phyloP scores from a whole-genome alignment of 2,888 invertebrate species.

The Catocala sponsa region DNA sequence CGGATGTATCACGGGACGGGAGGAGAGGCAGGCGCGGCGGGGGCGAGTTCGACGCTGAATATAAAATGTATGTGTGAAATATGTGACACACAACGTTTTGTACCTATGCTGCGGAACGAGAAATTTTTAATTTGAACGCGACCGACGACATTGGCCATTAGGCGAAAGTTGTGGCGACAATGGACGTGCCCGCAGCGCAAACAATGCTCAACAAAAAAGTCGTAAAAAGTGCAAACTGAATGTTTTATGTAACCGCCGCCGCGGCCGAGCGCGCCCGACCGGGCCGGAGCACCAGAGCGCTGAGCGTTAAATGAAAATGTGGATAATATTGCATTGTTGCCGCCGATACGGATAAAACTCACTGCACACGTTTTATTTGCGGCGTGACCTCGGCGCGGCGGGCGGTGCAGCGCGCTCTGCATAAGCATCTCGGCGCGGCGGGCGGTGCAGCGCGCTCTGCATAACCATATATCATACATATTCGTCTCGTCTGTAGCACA shows the following conservation, averaged over 20 bases:
- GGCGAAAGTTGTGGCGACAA: slow-evolving; percentile 37
- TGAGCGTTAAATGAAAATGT: slow-evolving; percentile 48
- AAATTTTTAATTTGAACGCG: slow-evolving; percentile 44
- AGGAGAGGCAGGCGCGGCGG: too few species aligned
- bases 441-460: not conserved
- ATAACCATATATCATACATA: too few species aligned
- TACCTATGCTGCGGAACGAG: slow-evolving; percentile 28
- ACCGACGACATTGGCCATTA: slow-evolving; percentile 47
- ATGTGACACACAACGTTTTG: slow-evolving; percentile 23
- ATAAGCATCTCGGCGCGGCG: not conserved
- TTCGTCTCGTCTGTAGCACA: too few species aligned
- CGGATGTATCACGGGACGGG: too few species aligned
- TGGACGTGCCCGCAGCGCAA: slow-evolving; percentile 25
- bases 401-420: not conserved
- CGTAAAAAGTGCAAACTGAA: slow-evolving; percentile 38
- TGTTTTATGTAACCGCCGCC: slow-evolving; percentile 37
- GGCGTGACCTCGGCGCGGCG: not conserved
- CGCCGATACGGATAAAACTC: slow-evolving; percentile 13
- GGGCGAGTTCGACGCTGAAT: not conserved
- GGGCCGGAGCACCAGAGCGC: not conserved
- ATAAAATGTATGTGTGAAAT: slow-evolving; percentile 26
- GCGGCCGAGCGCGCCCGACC: not conserved
- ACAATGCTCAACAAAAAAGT: slow-evolving; percentile 40
- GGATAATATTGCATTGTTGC: slow-evolving; percentile 50
- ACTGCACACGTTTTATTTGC: slow-evolving; percentile 14